These are phyloP conservation scores for Delphinapterus leucas DNA, from an alignment of 2,113 vertebrate genomes.

Conservation along the genomic window DNA sequence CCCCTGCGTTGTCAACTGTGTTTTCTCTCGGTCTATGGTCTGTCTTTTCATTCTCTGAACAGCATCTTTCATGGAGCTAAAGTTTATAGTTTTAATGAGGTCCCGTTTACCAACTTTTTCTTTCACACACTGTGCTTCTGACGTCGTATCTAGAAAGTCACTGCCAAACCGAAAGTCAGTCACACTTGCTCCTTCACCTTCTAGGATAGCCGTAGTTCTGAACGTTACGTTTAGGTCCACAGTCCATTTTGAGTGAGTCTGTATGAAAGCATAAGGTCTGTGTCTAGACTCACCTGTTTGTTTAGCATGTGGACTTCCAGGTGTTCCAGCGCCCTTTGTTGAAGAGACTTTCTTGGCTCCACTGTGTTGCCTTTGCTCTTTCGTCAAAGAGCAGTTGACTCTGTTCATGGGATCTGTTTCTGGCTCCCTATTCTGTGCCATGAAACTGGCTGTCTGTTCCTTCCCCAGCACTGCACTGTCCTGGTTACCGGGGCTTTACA, in stretches of 20 bases:
- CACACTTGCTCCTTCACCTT: not conserved
- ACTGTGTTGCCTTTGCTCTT: not conserved
- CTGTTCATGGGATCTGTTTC: not conserved
- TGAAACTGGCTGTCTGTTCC: not conserved
- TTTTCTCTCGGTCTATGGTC: not conserved
- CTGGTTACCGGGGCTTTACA: rapidly evolving
- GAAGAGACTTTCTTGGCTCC: not conserved
- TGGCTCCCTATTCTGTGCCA: rapidly evolving
- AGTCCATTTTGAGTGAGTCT: not conserved
- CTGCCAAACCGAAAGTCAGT: not conserved
- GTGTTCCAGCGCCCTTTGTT: not conserved
- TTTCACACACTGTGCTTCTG: not conserved
- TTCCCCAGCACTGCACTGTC: rapidly evolving
- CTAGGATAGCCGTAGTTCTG: not conserved
- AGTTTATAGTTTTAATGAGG: not conserved
- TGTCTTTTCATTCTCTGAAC: not conserved
- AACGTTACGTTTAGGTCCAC: not conserved
- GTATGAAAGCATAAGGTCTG: not conserved
- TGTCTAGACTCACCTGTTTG: no score
- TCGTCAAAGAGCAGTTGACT: rapidly evolving
- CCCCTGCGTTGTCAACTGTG: not conserved
- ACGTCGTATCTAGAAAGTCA: not conserved
- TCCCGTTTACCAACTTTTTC: not conserved
- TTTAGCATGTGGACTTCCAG: rapidly evolving
- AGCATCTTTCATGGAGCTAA: not conserved